Evolutionary conservation across 92 coral and sea anemone species (phyloP), one percentile per base, ranked within the genome.

Genomic region (Epizoanthus scotinus): DNA sequence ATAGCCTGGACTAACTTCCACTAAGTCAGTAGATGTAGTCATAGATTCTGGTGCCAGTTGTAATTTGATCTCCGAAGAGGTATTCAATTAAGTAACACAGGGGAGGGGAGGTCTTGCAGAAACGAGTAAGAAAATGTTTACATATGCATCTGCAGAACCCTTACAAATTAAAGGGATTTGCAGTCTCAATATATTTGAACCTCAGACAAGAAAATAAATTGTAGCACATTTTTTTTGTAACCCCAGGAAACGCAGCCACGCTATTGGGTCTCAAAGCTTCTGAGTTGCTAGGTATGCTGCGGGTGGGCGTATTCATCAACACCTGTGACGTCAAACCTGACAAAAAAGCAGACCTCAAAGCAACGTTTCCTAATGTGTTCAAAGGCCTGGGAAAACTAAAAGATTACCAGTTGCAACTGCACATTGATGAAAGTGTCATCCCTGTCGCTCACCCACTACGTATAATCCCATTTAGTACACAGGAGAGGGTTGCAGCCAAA

Each of bases 381-480:
- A 22, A 75, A 29, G 83, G 86, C 70, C 27, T 68, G 56, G 73
- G 55, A 31, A 68, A 68, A 28, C 73, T 68, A 5, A 68, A 68
- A 61, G 26, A 77, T 21, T 80, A 71, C 42, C 85, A 86, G 19
- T 60, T 73, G 19, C 71, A 81, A 38, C 18, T 86, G 2, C 87
- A 74, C 77, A 68, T 60, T 29, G 85, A 86, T n/a, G 67, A 55
- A 22, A 86, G 57, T 63, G 73, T 82, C 31, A 31, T 53, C 19
- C 90, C 87, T 5, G 53, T 82, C 28, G 83, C 90, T 42, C 84
- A 78, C 24, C 67, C 84, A 7, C 31, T 64, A 70, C 79, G 70
- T 44, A 78, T 71, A 68, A 84, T 67, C 31, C 88, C 84, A 8
- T 84, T n/a, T n/a, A n/a, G n/a, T n/a, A n/a, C n/a, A n/a, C n/a